Evolutionary conservation across 2,888 invertebrate genomes (phyloP), one percentile per base, ranked within the genome.

Genomic region (Stegophylla sp.): DNA sequence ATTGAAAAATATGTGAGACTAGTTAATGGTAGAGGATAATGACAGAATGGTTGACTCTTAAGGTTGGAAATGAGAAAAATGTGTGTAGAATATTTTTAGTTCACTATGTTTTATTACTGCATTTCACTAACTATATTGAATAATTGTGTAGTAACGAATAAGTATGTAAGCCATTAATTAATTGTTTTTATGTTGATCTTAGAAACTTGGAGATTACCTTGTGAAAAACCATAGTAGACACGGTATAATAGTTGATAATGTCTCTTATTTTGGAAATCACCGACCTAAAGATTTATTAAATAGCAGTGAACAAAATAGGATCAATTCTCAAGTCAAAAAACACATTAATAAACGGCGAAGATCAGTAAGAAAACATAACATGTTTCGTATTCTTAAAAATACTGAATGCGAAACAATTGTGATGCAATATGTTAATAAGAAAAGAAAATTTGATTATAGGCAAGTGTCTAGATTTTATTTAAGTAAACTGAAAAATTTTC

Each of bases 221-320:
- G 17, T 79, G n/a, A 71, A 59, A 26, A 79, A 79, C 3, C 71
- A 71, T 51, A 79, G 79, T 61, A 61, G 48, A 71, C 28, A 71
- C 51, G 79, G 79, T 51, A n/a, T 79, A 13, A 79, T 71, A 79
- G 79, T 79, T 28, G 69, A 79, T 63, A 71, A 79, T 61, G 48
- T 71, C 10, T 71, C 79, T 3, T 79, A 79, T 71, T 71, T 61
- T 41, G 79, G 79, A 41, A 61, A n/a, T 48, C 61, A n/a, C 5
- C 34, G 23, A 48, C 51, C 74, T 51, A 51, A 34, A 64, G 63
- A 79, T 5, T 1, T 53, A 12, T 41, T 34, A 15, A 64, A 23
- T 41, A 48, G 5, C n/a, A 56, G 15, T 41, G 56, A 79, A 34
- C 1, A 34, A n/a, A 63, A 79, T 4, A 61, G 34, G 71, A 41